These are phyloP conservation scores for Crotalus viridis DNA, from an alignment of 2,113 vertebrate genomes.

Conservation along the genomic window DNA sequence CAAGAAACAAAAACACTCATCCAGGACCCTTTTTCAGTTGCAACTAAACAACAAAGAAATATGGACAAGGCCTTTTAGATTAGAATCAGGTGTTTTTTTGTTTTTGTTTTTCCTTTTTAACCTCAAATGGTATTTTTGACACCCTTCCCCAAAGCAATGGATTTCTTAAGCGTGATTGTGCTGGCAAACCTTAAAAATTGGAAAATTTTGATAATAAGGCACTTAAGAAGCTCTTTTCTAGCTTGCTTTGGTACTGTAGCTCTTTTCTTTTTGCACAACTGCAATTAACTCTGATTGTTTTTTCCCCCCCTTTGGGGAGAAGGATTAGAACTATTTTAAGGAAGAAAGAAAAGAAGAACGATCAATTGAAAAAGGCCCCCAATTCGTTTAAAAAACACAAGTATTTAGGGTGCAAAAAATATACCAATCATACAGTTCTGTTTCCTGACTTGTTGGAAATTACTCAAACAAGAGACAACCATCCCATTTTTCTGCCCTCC, in stretches of 20 bases:
- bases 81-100: slow-evolving; percentile 50
- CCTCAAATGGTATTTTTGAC: slow-evolving; percentile 43
- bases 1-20: slow-evolving; percentile 68
- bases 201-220: slow-evolving; percentile 65
- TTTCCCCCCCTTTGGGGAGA: neutral
- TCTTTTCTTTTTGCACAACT: slow-evolving; percentile 7
- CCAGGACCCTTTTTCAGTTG: slow-evolving; percentile 87
- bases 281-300: slow-evolving; percentile 51
- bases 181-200: slow-evolving; percentile 71
- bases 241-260: slow-evolving; percentile 53
- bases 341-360: slow-evolving; percentile 55
- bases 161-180: slow-evolving; percentile 67
- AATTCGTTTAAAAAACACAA: slow-evolving; percentile 80
- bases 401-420: slow-evolving; percentile 78
- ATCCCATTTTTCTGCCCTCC: slow-evolving; percentile 61
- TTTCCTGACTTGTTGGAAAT: slow-evolving; percentile 65
- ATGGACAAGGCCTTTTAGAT: slow-evolving; percentile 73
- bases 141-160: slow-evolving; percentile 53
- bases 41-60: slow-evolving; percentile 74
- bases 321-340: slow-evolving; percentile 72
- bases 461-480: slow-evolving; percentile 69
- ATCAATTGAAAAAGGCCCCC: slow-evolving; percentile 86
- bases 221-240: slow-evolving; percentile 68
- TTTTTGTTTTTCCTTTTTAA: slow-evolving; percentile 53
- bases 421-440: slow-evolving; percentile 73